Percentiles rank a stretch among this genome's conserved stretches.
phyloP scores from a whole-genome alignment of 2,888 invertebrate genomes.

The Tortricodes alternella region DNA sequence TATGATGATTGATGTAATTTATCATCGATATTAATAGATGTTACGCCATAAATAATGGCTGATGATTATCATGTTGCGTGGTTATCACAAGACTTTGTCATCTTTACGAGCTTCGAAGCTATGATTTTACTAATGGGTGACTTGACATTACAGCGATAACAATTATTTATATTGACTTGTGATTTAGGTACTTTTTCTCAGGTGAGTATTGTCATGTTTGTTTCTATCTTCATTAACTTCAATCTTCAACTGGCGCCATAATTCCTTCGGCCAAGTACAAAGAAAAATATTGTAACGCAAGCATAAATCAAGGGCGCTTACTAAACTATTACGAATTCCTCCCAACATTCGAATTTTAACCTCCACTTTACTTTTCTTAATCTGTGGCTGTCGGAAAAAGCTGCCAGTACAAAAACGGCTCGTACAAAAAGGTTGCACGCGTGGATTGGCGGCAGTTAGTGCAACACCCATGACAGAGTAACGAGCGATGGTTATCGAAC shows the following conservation, averaged over 20 bases:
- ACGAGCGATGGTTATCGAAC: constrained; percentile 74
- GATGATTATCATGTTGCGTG: constrained; percentile 8
- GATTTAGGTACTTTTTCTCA: no score
- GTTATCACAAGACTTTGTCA: constrained; percentile 5
- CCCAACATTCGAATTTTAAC: constrained; percentile 18
- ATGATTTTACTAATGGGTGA: not conserved
- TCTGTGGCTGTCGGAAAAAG: constrained; percentile 29
- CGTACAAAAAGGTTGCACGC: constrained; percentile 67
- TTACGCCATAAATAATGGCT: constrained; percentile 12
- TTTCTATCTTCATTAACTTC: not conserved
- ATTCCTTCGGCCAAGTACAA: constrained; percentile 46
- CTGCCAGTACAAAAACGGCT: constrained; percentile 25
- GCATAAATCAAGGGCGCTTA: constrained; percentile 73
- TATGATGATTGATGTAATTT: constrained; percentile 15
- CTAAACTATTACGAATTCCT: constrained; percentile 21
- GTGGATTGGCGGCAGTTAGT: constrained; percentile 72
- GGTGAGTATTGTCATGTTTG: no score
- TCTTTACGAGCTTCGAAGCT: not conserved
- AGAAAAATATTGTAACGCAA: constrained; percentile 40
- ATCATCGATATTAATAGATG: constrained; percentile 19
- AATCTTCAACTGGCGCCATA: constrained; percentile 57
- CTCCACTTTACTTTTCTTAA: constrained; percentile 24
- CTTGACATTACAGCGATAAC: not conserved
- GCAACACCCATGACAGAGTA: constrained; percentile 73
- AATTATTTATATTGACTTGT: no score